A percentile compares a stretch with the other conserved stretches of the same genome.
These are phyloP conservation scores for Odontamblyopus rebecca DNA, from an alignment of 2,797 vertebrate genomes.

Conservation along the genomic window DNA sequence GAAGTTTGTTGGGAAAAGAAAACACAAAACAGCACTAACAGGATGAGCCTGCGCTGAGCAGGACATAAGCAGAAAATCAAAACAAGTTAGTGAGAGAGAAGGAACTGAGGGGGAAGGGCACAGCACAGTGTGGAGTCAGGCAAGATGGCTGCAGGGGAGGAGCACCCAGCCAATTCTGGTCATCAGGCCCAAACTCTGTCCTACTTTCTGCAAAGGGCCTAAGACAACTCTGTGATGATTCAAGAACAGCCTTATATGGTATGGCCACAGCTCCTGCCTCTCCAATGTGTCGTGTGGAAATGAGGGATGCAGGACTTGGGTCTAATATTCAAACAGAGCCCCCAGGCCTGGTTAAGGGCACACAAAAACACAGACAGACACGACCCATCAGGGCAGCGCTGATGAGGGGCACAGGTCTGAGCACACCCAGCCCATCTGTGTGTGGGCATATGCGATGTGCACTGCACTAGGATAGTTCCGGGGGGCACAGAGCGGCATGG, in stretches of 20 bases:
- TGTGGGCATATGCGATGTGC: conserved; percentile 19
- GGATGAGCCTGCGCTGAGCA: conserved; percentile 40
- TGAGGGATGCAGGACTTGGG: conserved; percentile 60
- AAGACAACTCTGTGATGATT: conserved; percentile 53
- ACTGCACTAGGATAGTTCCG: conserved; percentile 8
- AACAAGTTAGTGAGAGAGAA: conserved; percentile 25
- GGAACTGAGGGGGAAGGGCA: conserved; percentile 27
- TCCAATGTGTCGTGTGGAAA: conserved; percentile 55
- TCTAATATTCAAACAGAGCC: conserved; percentile 57
- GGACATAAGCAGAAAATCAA: conserved; percentile 34
- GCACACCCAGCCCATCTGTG: conserved; percentile 36
- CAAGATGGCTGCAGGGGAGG: conserved; percentile 74
- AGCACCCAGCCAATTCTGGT: conserved; percentile 73
- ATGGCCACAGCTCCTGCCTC: conserved; percentile 39
- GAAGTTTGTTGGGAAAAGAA: conserved; percentile 45
- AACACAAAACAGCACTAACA: conserved; percentile 59
- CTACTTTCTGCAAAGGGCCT: conserved; percentile 74
- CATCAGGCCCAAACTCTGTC: conserved; percentile 68
- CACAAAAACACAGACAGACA: conserved; percentile 22
- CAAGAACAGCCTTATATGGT: conserved; percentile 63
- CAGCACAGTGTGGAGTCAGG: conserved; percentile 53
- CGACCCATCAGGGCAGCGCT: conserved; percentile 34
- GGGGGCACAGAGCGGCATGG: conserved; percentile 8
- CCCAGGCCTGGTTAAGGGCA: conserved; percentile 23
- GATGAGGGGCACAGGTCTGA: conserved; percentile 31